A percentile compares a stretch with the other conserved stretches of the same genome.
Conservation (phyloP, 2,797 vertebrate genomes). For the Poeciliopsis paucimaculata region DNA sequence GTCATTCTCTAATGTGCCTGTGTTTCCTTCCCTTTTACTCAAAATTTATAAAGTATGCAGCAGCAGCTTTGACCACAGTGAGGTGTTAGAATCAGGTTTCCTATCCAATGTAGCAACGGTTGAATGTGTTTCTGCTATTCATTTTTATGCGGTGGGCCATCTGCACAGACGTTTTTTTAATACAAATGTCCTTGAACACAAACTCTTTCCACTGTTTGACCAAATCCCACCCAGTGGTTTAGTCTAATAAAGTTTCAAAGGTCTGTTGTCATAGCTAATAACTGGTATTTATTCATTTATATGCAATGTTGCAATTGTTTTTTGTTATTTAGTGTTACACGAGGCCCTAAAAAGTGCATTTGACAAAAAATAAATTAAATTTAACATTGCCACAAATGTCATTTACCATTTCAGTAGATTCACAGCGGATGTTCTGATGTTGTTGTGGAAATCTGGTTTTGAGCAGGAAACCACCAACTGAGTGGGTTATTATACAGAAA, state of each 20-base stretch:
- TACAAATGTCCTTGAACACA: not conserved
- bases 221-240: not conserved
- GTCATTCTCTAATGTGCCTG: not conserved
- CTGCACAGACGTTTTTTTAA: not conserved
- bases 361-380: too few relatives aligned
- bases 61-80: not conserved
- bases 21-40: slow-evolving; percentile 5
- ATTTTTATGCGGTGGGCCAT: not conserved
- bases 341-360: too few relatives aligned
- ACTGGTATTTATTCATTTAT: not conserved
- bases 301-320: too few relatives aligned
- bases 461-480: not conserved
- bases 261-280: not conserved
- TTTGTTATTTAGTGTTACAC: too few relatives aligned
- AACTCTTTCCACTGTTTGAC: not conserved
- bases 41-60: not conserved
- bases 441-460: not conserved
- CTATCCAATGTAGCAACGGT: not conserved
- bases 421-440: too few relatives aligned
- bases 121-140: not conserved
- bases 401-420: too few relatives aligned
- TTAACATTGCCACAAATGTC: too few relatives aligned
- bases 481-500: not conserved
- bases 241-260: not conserved
- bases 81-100: not conserved